Percentiles rank a stretch among this genome's conserved stretches.
These are phyloP conservation scores for Nanger granti DNA, from an alignment of 2,113 vertebrate species.

Conservation along the genomic window DNA sequence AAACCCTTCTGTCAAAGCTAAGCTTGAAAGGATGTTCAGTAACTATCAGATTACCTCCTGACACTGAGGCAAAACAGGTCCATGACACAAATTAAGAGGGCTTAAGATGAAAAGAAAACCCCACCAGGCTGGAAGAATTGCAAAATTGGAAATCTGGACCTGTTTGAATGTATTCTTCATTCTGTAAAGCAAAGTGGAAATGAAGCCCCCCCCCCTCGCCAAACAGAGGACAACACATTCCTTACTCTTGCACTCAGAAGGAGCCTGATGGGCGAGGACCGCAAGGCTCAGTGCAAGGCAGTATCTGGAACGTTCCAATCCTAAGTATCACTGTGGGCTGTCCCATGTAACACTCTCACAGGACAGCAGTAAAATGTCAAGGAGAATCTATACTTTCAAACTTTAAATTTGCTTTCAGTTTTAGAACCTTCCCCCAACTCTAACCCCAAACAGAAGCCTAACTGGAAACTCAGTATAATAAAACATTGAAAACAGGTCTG, in stretches of 20 bases:
- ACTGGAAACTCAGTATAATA: not conserved
- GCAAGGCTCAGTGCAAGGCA: not conserved
- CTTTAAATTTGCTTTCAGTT: not conserved
- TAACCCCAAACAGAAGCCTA: not conserved
- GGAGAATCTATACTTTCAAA: not conserved
- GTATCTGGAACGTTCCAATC: not conserved
- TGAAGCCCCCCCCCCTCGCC: not conserved
- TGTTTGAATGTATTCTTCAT: not conserved
- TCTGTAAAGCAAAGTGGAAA: not conserved
- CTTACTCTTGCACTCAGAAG: not conserved
- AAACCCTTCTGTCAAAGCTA: constrained; percentile 38
- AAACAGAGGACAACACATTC: not conserved
- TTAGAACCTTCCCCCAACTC: not conserved
- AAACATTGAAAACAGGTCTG: constrained; percentile 5
- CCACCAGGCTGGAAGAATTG: not conserved
- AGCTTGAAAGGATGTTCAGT: not conserved
- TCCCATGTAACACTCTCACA: not conserved
- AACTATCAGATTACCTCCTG: not conserved
- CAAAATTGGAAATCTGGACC: not conserved
- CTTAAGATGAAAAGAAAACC: not conserved
- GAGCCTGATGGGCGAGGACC: not conserved
- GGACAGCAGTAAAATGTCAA: not conserved
- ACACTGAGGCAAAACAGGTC: constrained; percentile 10
- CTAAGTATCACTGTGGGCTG: not conserved
- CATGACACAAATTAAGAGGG: not conserved